phyloP scores from a whole-genome alignment of 1,140 invertebrate species.

The Campodea augens region DNA sequence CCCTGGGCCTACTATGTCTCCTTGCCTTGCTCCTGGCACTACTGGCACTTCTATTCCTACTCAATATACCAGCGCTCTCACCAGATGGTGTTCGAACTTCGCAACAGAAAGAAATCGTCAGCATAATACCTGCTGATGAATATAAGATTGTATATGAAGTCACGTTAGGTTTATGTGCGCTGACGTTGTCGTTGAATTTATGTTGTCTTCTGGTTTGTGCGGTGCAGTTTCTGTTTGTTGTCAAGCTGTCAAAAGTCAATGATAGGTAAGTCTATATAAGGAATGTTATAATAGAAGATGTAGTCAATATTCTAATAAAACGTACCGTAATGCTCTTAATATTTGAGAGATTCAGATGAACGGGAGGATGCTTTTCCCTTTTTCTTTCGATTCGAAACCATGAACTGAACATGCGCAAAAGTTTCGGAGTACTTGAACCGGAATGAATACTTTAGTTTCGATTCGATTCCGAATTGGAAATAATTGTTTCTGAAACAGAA shows the following conservation, averaged over 20 bases:
- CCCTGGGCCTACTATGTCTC: conserved; percentile 62
- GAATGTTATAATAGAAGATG: neutral
- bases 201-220: conserved; percentile 82
- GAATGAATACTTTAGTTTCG: too few relatives aligned
- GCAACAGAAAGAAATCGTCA: conserved; percentile 29
- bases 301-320: neutral
- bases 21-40: conserved; percentile 62
- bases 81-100: conserved; percentile 29
- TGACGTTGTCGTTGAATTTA: conserved; percentile 68
- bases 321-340: neutral
- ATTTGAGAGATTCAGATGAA: too few relatives aligned
- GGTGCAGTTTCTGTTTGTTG: conserved; percentile 81
- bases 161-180: conserved; percentile 64
- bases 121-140: conserved; percentile 44
- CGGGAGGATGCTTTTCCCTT: too few relatives aligned
- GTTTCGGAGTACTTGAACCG: too few relatives aligned
- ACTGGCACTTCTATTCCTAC: conserved; percentile 60
- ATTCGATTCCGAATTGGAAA: too few relatives aligned
- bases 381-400: too few relatives aligned
- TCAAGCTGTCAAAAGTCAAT: conserved; percentile 53
- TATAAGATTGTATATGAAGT: conserved; percentile 78
- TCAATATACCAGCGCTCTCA: conserved; percentile 55
- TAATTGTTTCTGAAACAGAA: neutral
- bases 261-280: conserved; percentile 23
- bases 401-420: too few relatives aligned